Evolutionary conservation across 2,797 vertebrate genomes (phyloP), one percentile per base, ranked within the genome.

Genomic region (Momotus momota): DNA sequence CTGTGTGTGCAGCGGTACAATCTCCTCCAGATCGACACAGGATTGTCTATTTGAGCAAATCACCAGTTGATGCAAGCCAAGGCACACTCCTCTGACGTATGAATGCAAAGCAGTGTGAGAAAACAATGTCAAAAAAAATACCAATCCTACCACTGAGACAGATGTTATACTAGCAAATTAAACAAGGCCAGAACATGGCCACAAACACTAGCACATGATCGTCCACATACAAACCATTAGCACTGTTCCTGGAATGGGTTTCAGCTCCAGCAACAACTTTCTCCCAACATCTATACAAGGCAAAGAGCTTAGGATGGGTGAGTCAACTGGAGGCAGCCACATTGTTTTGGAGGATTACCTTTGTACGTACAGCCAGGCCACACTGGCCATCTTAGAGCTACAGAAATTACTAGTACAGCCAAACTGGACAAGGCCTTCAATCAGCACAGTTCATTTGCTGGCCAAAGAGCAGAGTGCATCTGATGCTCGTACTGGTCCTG

Each of bases 31-130:
- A 67, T 18, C 1, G 1, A n/a, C 16, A 17, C 12, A 40, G 19
- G 7, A 29, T 3, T 21, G 45, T 22, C 23, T 27, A 7, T 8
- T n/a, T 2, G 3, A 62, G 25, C 4, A 4, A 23, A 48, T 10
- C 0, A 1, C 52, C 21, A 20, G 19, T 11, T 2, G 1, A 22
- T 52, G 38, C 33, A 19, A 52, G 46, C 54, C 40, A n/a, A 60
- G 27, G n/a, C 67, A 51, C 1, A 0, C n/a, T 58, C 31, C 31
- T 64, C 27, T 41, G 26, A 38, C 0, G 0, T 18, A 58, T 0
- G 2, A 45, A 61, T 5, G 3, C 26, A 48, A 23, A 22, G 25
- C 58, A 49, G 6, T 6, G 12, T 14, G 18, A 62, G 31, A 62
- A 54, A 12, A 86, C 29, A 49, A 51, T 1, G 9, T 13, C 18